A percentile compares a stretch with the other conserved stretches of the same genome.
Conservation (phyloP, 2,888 invertebrate species). For the Pristionchus maxplancki region DNA sequence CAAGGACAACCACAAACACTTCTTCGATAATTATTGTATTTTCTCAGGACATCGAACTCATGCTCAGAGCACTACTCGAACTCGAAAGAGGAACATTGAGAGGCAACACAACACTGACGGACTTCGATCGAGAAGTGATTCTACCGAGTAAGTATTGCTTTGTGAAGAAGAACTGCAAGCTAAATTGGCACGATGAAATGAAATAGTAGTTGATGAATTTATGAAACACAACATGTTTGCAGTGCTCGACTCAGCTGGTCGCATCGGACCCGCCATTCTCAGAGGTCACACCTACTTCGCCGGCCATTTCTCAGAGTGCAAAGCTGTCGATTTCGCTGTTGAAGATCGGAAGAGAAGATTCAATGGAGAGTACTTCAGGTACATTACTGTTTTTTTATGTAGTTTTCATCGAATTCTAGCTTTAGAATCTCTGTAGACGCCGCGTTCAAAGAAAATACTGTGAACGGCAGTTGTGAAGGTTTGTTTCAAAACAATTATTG, state of each 20-base stretch:
- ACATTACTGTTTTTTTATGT: background rate
- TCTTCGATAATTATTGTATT: background rate
- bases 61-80: background rate
- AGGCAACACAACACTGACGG: background rate
- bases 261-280: background rate
- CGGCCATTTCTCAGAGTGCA: conserved; percentile 4
- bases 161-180: no score
- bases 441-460: background rate
- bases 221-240: background rate
- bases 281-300: background rate
- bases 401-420: background rate
- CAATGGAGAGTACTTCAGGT: conserved; percentile 20
- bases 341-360: background rate
- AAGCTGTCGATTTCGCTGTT: background rate
- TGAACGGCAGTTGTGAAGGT: background rate
- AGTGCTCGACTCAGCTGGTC: background rate
- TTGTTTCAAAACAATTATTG: background rate
- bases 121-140: background rate
- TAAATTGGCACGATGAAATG: no score
- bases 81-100: background rate
- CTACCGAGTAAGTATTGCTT: background rate
- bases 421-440: background rate
- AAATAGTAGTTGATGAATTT: no score
- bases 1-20: no score
- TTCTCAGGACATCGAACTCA: background rate